Percentiles rank a stretch among this genome's conserved stretches.
Evolutionary conservation across 2,113 vertebrate genomes (phyloP).

Genomic region (Ellobius talpinus): DNA sequence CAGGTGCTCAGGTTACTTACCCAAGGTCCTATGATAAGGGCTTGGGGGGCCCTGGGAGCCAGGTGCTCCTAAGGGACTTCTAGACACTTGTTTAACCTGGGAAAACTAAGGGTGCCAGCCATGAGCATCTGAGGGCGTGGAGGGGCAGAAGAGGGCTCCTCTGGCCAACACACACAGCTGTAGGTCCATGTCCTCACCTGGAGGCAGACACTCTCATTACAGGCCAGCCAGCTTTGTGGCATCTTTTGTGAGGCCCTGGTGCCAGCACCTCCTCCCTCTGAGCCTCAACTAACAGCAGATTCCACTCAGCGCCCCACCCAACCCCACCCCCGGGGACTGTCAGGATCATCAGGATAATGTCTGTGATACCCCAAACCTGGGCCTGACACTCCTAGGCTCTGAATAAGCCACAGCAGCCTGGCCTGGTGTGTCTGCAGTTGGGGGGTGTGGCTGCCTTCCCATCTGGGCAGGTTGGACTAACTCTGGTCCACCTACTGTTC

Average conservation of each 20-base stretch:
- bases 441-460: not conserved
- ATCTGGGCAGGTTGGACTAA: not conserved
- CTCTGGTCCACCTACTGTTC: not conserved
- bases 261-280: not conserved
- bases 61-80: not conserved
- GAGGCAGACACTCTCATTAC: not conserved
- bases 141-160: not conserved
- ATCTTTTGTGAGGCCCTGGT: not conserved
- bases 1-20: not conserved
- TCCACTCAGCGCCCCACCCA: not conserved
- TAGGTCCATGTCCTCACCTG: not conserved
- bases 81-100: not conserved
- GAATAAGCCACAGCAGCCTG: fast-evolving
- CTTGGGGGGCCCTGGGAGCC: not conserved
- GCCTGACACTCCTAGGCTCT: not conserved
- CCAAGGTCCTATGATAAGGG: not conserved
- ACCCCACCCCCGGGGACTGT: not conserved
- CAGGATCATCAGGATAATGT: not conserved
- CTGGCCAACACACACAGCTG: not conserved
- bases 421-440: fast-evolving
- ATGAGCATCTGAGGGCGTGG: fast-evolving
- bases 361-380: not conserved
- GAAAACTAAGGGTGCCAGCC: not conserved
- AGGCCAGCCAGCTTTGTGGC: not conserved
- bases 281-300: not conserved